Evolutionary conservation across 2,113 vertebrate genomes (phyloP), one percentile per base, ranked within the genome.

Genomic region (Seriola rivoliana): DNA sequence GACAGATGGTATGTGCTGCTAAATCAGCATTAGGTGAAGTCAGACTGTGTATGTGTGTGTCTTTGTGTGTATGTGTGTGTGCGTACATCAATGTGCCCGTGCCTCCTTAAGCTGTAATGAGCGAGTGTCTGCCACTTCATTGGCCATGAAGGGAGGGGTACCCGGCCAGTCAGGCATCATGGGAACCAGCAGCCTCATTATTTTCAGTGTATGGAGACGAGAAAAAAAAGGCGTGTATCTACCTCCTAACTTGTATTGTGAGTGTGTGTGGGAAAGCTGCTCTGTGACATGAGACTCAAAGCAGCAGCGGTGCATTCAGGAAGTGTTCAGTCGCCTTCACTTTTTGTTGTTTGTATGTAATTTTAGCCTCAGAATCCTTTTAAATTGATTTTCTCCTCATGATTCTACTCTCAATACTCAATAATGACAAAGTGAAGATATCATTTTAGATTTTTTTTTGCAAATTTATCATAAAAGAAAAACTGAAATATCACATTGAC

Each of bases 1-100:
- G 93, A 92, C 93, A 93, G 86, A 92, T 82, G 89, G 78, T 92
- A 81, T 92, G 88, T 86, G 88, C 82, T 84, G 87, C 88, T 88
- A 93, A 91, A 92, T 91, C 90, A 88, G 85, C 75, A 87, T 70
- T 80, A 88, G 85, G 71, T 81, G 66, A 88, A 80, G 80, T 74
- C 75, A 69, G 77, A 66, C 70, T 80, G 16, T 64, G 59, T 63
- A 14, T 54, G 57, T 69, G 60, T 62, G 75, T 29, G 81, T 36
- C 63, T 34, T 29, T 46, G 70, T 66, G 21, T 54, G 72, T 50
- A 44, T 75, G 57, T 29, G 38, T 50, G 59, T 82, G 29, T 59
- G 36, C 50, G 52, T 55, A 55, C 48, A 75, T 81, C 63, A 60
- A 42, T 78, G 67, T 32, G 23, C 70, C 77, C 62, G 57, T 71